Conservation (phyloP, 2,113 vertebrate genomes). For the Microcebus griseorufus region DNA sequence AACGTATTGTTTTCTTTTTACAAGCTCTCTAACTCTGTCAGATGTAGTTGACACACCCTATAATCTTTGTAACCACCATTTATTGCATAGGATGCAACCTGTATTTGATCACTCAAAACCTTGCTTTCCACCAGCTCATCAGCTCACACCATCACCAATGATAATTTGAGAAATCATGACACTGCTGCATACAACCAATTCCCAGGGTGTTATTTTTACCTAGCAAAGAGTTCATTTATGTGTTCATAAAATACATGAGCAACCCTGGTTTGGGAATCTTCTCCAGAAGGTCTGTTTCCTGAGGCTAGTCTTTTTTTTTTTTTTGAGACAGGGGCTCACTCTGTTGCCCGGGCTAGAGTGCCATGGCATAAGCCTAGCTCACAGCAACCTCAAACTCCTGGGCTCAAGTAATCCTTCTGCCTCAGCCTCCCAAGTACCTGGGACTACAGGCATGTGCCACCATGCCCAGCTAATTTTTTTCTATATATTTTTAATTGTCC, state of each 20-base stretch:
- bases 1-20: not conserved
- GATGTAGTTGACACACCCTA: not conserved
- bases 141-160: not conserved
- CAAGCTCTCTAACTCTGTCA: not conserved
- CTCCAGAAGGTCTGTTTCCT: not conserved
- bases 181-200: not conserved
- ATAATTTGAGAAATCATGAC: not conserved
- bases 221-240: not conserved
- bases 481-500: too few species aligned
- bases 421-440: too few species aligned
- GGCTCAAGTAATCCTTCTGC: too few species aligned
- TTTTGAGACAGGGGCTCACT: too few species aligned
- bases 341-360: too few species aligned
- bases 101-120: not conserved
- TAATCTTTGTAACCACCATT: not conserved
- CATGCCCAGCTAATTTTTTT: too few species aligned
- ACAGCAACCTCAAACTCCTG: too few species aligned
- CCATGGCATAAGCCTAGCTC: too few species aligned
- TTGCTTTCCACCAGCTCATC: not conserved
- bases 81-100: not conserved
- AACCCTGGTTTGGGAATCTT: not conserved
- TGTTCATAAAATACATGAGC: not conserved
- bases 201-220: not conserved
- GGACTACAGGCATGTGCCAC: too few species aligned
- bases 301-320: not conserved